A percentile compares a stretch with the other conserved stretches of the same genome.
phyloP scores from a whole-genome alignment of 2,797 vertebrate genomes.

The Heterohyrax brucei region DNA sequence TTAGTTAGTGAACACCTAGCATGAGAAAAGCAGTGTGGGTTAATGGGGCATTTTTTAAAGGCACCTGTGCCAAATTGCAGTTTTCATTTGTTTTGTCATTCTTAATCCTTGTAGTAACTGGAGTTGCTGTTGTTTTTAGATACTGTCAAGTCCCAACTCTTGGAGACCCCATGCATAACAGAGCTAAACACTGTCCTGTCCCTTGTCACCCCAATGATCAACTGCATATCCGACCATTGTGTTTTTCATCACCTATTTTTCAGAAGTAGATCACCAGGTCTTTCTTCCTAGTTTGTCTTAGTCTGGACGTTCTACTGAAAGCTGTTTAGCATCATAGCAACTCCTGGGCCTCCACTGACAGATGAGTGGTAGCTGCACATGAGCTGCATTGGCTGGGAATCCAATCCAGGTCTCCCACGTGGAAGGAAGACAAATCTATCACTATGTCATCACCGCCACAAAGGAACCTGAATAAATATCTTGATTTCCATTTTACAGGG shows the following conservation, averaged over 20 bases:
- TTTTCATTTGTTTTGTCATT: slow-evolving; percentile 58
- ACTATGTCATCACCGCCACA: background rate
- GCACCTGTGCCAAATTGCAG: background rate
- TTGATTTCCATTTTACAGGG: slow-evolving; percentile 45
- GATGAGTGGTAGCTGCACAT: background rate
- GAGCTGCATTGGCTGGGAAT: background rate
- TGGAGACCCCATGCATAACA: background rate
- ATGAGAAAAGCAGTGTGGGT: slow-evolving; percentile 49
- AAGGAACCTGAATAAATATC: slow-evolving; percentile 52
- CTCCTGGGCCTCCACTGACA: background rate
- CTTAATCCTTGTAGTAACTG: slow-evolving; percentile 57
- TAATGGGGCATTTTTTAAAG: slow-evolving; percentile 42
- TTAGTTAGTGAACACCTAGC: slow-evolving; percentile 54
- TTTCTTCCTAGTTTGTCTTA: background rate
- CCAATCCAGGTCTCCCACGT: background rate
- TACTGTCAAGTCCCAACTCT: too few relatives aligned
- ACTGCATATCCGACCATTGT: background rate
- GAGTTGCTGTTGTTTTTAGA: background rate
- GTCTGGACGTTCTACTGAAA: background rate
- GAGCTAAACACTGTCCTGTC: background rate
- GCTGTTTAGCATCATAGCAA: background rate
- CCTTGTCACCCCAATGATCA: background rate
- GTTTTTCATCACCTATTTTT: background rate
- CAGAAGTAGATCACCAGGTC: background rate
- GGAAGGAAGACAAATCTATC: background rate